Base-by-base conservation (phyloP, 2,797 vertebrate species). In the Mormyrus proboscirostris region DNA sequence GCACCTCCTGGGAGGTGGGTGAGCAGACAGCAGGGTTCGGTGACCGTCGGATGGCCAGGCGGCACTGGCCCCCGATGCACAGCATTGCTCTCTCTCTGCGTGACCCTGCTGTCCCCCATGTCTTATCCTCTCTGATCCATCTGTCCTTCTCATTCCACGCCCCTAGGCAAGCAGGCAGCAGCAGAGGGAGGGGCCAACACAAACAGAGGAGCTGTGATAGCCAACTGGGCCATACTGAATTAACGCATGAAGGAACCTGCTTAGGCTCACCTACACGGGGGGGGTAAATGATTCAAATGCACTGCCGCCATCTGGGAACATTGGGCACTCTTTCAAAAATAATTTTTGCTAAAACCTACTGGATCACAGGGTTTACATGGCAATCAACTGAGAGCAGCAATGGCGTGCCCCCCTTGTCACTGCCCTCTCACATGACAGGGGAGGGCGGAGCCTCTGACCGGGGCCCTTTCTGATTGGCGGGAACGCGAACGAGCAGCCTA, bases 401-500 rank as follows among this genome's bases (percentile, higher is more conserved):
- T 22, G 22, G 41, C 0, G 38, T 14, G 44, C 22, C 51, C 49
- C 9, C 2, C 50, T 38, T 55, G 9, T 25, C 50, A n/a, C 0
- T n/a, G 12, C 10, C 19, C 2, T 41, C 49, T 89, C 59, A 59
- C 25, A 41, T 86, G 57, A 22, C 19, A 55, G 3, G 41, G 55
- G 9, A 47, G n/a, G 14, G 5, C 49, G 90, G 91, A 92, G 92
- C 91, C 92, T 38, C 25, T 69, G 76, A 92, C 91, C 38, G 25
- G 29, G 57, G 44, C 12, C 47, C 91, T 87, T 88, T 89, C 89
- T 79, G 85, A 89, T 87, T 90, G 89, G 29, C 86, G 73, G 88
- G 57, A 89, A 76, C 90, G 87, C 90, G 91, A 90, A 90, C 88
- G 90, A 59, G 88, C 88, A 57, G 49, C 25, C 33, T 41, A 16